These are phyloP conservation scores for Hippocampus mohnikei DNA, from an alignment of 2,113 vertebrate species.

Conservation along the genomic window DNA sequence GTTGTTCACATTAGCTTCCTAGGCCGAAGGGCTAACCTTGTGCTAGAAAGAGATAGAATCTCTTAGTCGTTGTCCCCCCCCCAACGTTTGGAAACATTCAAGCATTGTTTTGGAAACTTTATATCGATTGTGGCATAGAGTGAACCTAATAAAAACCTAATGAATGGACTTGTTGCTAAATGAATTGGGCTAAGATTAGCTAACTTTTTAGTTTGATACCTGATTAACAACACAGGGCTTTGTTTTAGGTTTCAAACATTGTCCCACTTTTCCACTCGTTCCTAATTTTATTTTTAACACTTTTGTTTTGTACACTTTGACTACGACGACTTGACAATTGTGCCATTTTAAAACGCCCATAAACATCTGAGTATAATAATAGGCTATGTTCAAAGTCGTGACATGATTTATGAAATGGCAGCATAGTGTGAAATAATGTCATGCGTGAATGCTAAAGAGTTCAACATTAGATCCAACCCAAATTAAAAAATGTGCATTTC, in stretches of 20 bases:
- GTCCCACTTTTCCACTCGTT: background rate
- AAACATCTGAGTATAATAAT: background rate
- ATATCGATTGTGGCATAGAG: background rate
- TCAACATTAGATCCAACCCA: background rate
- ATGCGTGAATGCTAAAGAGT: background rate
- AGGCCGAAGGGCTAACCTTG: background rate
- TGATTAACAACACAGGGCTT: background rate
- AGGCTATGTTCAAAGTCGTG: background rate
- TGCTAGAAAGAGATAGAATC: background rate
- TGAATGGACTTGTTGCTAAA: background rate
- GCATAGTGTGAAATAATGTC: background rate
- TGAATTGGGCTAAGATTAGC: background rate
- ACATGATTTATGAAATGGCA: background rate
- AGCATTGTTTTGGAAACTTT: background rate
- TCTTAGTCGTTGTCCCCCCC: background rate
- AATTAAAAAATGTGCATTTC: background rate
- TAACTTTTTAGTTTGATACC: background rate
- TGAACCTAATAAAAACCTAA: no score
- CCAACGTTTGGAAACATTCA: background rate
- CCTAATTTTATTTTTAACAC: background rate
- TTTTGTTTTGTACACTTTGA: background rate
- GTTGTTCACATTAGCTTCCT: constrained; percentile 16
- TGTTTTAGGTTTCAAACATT: background rate
- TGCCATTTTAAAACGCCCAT: background rate
- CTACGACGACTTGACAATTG: background rate